A percentile compares a stretch with the other conserved stretches of the same genome.
phyloP scores from a whole-genome alignment of 1,140 invertebrate genomes.

The Potamilus streckersoni region DNA sequence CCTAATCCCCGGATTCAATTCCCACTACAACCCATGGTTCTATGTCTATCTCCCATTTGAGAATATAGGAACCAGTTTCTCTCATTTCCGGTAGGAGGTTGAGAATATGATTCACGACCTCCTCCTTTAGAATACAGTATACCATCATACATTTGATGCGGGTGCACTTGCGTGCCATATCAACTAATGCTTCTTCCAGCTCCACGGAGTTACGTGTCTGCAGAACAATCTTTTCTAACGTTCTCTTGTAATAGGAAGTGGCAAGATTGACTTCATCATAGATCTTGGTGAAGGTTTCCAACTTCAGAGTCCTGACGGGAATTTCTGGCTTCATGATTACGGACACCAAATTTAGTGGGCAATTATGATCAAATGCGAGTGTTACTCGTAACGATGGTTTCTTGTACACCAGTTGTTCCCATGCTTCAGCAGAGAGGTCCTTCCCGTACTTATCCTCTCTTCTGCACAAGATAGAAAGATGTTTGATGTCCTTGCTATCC shows the following conservation, averaged over 20 bases:
- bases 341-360: conserved; percentile 44
- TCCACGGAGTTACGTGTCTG: conserved; percentile 42
- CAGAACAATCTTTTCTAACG: conserved; percentile 46
- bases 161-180: conserved; percentile 35
- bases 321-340: conserved; percentile 56
- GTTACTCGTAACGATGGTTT: conserved; percentile 46
- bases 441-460: conserved; percentile 51
- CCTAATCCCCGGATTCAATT: conserved; percentile 37
- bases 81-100: conserved; percentile 43
- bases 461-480: conserved; percentile 48
- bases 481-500: conserved; percentile 28
- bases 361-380: conserved; percentile 57
- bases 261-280: conserved; percentile 51
- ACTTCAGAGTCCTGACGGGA: conserved; percentile 46
- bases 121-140: conserved; percentile 47
- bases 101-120: conserved; percentile 46
- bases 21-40: conserved; percentile 54
- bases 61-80: conserved; percentile 43
- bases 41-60: conserved; percentile 47
- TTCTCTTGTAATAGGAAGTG: conserved; percentile 40
- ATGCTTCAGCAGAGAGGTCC: conserved; percentile 44
- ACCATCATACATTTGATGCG: conserved; percentile 43
- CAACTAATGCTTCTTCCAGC: conserved; percentile 43
- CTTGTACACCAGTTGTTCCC: conserved; percentile 32
- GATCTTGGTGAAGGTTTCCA: conserved; percentile 56